These are phyloP conservation scores for Mythimna loreyi DNA, from an alignment of 2,888 invertebrate species.

Conservation along the genomic window DNA sequence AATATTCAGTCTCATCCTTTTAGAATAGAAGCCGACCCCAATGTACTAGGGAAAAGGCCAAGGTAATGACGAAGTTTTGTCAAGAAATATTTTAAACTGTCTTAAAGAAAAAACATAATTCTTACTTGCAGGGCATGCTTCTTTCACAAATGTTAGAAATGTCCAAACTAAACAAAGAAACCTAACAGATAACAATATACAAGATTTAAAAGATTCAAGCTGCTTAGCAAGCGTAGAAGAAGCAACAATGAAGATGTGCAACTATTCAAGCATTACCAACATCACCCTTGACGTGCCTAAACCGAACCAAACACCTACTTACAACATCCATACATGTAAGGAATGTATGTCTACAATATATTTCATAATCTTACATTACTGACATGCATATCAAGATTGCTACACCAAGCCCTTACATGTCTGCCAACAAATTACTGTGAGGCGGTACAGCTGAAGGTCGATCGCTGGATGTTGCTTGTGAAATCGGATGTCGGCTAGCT, in stretches of 20 bases:
- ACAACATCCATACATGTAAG: not conserved
- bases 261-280: not conserved
- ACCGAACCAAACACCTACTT: not conserved
- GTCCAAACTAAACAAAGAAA: no score
- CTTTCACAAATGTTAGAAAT: no score
- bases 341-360: not conserved
- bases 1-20: no score
- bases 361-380: constrained; percentile 10
- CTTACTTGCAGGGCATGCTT: no score
- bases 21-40: no score
- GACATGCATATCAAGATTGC: constrained; percentile 26
- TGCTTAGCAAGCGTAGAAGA: not conserved
- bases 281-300: not conserved
- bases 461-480: constrained; percentile 38
- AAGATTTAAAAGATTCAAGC: not conserved
- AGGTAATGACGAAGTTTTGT: no score
- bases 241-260: not conserved
- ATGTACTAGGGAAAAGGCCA: no score
- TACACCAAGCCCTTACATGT: constrained; percentile 39
- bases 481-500: constrained; percentile 45
- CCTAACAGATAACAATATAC: no score
- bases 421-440: constrained; percentile 18
- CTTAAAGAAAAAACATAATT: no score
- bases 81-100: no score
- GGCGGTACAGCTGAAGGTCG: constrained; percentile 26